phyloP scores from a whole-genome alignment of 2,797 vertebrate genomes.

The Macropodus opercularis region DNA sequence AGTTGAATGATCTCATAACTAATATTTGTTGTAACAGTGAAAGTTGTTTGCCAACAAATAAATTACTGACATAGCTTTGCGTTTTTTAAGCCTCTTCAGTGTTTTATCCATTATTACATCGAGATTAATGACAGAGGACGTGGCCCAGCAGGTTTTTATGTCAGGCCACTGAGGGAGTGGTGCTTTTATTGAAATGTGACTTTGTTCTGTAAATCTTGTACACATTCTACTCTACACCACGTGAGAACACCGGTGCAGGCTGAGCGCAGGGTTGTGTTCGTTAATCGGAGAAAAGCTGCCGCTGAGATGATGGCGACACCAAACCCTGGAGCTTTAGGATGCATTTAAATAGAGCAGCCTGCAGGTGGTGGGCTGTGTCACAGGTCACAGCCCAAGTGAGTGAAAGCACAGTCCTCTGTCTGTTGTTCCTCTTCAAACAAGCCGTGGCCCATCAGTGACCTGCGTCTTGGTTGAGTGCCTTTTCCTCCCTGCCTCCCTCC shows the following conservation, averaged over 20 bases:
- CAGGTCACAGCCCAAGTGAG: neutral
- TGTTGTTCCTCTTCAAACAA: neutral
- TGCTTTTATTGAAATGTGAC: constrained; percentile 7
- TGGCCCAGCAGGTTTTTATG: constrained; percentile 22
- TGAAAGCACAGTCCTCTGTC: neutral
- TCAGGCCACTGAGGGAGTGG: constrained; percentile 8
- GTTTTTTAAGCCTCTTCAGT: constrained; percentile 61
- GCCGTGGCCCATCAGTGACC: neutral
- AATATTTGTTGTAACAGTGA: constrained; percentile 99
- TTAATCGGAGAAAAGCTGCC: neutral
- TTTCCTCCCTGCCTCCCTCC: neutral
- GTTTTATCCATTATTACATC: constrained; percentile 30
- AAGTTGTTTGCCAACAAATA: constrained; percentile 99
- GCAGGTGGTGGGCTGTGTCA: neutral
- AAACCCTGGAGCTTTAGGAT: too few species aligned
- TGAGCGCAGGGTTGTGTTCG: constrained; percentile 1
- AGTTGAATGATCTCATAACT: constrained; percentile 99
- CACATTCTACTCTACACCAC: neutral
- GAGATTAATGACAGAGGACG: constrained; percentile 24
- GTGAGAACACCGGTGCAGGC: neutral
- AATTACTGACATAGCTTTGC: constrained; percentile 96
- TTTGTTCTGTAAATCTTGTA: constrained; percentile 1
- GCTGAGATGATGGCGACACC: neutral
- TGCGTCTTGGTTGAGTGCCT: neutral
- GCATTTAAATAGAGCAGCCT: too few species aligned